phyloP scores from a whole-genome alignment of 2,888 invertebrate species.

The Parascotia fuliginaria region DNA sequence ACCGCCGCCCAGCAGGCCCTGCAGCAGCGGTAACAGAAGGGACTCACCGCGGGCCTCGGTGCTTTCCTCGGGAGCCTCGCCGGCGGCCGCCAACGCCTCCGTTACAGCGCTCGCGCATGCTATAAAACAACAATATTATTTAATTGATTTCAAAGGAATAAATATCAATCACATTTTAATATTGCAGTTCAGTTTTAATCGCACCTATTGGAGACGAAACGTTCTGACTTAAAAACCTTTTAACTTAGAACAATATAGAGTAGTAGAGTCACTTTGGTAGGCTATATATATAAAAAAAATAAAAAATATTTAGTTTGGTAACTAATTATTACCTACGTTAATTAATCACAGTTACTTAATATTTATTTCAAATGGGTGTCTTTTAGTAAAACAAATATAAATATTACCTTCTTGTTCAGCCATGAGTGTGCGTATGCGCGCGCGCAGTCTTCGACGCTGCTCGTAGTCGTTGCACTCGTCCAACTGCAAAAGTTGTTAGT shows the following conservation, averaged over 20 bases:
- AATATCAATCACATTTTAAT: no score
- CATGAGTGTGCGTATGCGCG: slow-evolving; percentile 93
- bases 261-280: no score
- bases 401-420: slow-evolving; percentile 93
- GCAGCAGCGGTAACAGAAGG: slow-evolving; percentile 88
- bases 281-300: no score
- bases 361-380: no score
- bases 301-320: no score
- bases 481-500: slow-evolving; percentile 85
- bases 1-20: slow-evolving; percentile 87
- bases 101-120: slow-evolving; percentile 80
- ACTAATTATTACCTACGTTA: no score
- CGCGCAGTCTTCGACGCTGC: slow-evolving; percentile 92
- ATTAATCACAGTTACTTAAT: no score
- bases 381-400: no score
- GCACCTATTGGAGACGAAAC: no score
- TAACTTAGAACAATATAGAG: no score
- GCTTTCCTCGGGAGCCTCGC: slow-evolving; percentile 54
- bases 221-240: no score
- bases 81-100: slow-evolving; percentile 74
- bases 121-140: slow-evolving; percentile 38
- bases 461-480: slow-evolving; percentile 95
- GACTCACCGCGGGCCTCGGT: slow-evolving; percentile 89
- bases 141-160: background rate
- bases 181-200: no score